These are phyloP conservation scores for Peribatodes rhomboidaria DNA, from an alignment of 2,888 invertebrate species.

Conservation along the genomic window DNA sequence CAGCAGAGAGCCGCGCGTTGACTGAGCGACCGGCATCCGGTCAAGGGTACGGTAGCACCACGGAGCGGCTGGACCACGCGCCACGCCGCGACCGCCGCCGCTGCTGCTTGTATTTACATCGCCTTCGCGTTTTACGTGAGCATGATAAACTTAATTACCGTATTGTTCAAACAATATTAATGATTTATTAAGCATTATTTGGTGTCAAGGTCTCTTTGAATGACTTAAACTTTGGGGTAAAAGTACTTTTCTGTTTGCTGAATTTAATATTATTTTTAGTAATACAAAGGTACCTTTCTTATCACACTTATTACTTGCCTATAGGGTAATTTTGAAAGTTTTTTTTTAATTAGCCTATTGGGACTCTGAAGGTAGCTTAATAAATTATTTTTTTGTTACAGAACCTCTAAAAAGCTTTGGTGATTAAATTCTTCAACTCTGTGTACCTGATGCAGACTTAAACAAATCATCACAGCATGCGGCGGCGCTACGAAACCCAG, in stretches of 20 bases:
- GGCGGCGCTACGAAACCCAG: not conserved
- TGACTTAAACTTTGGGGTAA: conserved; percentile 23
- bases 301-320: too few relatives aligned
- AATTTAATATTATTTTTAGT: not conserved
- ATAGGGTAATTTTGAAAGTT: too few relatives aligned
- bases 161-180: conserved; percentile 46
- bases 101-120: conserved; percentile 13
- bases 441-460: too few relatives aligned
- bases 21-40: conserved; percentile 72
- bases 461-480: too few relatives aligned
- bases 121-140: conserved; percentile 33
- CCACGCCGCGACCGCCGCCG: conserved; percentile 19
- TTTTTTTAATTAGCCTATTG: too few relatives aligned
- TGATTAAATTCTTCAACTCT: too few relatives aligned
- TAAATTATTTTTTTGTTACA: too few relatives aligned
- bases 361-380: too few relatives aligned
- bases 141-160: conserved; percentile 42
- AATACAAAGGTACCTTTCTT: too few relatives aligned
- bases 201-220: conserved; percentile 26
- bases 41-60: conserved; percentile 66
- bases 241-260: conserved; percentile 17
- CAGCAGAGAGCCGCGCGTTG: conserved; percentile 73
- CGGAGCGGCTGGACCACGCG: conserved; percentile 57
- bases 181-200: conserved; percentile 31
- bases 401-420: too few relatives aligned